Evolutionary conservation across 2,113 vertebrate genomes (phyloP).

Genomic region (Potamarius usumacintae): DNA sequence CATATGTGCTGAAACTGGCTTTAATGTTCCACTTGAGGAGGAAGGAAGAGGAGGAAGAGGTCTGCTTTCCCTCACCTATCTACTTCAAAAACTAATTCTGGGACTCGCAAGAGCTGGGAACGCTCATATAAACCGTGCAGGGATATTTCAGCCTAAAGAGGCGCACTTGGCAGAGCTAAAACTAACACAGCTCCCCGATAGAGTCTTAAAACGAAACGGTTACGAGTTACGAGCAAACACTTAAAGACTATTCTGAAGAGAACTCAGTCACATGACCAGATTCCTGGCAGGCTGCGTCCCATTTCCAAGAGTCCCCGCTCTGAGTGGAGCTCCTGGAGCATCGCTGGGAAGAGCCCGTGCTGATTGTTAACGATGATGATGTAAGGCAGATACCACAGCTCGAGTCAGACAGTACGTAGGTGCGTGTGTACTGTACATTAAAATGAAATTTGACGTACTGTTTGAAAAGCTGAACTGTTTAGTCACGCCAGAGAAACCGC

Average conservation of each 20-base stretch:
- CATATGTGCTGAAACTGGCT: not conserved
- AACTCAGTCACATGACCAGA: not conserved
- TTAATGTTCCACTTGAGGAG: constrained; percentile 16
- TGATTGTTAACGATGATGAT: not conserved
- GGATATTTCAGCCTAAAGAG: constrained; percentile 26
- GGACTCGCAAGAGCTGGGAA: not conserved
- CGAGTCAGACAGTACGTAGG: not conserved
- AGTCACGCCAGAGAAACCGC: not conserved
- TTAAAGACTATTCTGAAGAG: constrained; percentile 9
- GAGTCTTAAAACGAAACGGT: constrained; percentile 27
- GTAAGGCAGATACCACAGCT: not conserved
- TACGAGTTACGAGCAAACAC: not conserved
- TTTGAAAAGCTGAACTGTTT: constrained; percentile 11
- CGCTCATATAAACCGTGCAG: constrained; percentile 12
- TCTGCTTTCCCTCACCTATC: constrained; percentile 18
- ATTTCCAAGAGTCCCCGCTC: not conserved
- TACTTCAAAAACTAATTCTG: not conserved
- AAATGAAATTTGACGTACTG: too few relatives aligned
- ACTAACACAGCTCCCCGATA: not conserved
- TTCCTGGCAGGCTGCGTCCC: constrained; percentile 6
- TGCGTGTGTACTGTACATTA: not conserved
- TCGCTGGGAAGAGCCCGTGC: not conserved
- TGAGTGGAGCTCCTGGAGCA: not conserved
- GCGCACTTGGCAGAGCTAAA: constrained; percentile 12
- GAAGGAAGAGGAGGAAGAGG: not conserved